Evolutionary conservation across 2,113 vertebrate genomes (phyloP).

Genomic region (Morphnarchus princeps): DNA sequence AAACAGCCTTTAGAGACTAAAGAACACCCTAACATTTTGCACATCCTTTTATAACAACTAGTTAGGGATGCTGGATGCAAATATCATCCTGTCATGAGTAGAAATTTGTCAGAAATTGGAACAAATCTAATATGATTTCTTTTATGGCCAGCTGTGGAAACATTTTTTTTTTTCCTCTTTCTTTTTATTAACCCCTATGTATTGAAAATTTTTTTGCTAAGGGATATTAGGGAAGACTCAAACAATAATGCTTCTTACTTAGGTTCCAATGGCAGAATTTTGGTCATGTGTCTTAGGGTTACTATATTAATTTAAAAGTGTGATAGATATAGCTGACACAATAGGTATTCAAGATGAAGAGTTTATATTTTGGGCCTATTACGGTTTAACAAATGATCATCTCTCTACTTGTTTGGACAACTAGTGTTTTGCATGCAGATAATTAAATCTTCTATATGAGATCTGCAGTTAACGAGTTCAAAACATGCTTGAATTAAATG

Average conservation of each 20-base stretch:
- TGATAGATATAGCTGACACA: neutral
- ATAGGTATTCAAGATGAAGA: neutral
- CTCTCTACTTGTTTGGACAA: neutral
- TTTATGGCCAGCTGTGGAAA: neutral
- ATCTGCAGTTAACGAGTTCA: neutral
- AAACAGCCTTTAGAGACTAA: neutral
- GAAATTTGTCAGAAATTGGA: neutral
- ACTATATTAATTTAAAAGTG: neutral
- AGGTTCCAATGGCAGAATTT: neutral
- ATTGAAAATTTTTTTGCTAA: neutral
- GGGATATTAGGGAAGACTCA: neutral
- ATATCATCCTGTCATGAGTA: neutral
- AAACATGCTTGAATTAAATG: constrained; percentile 6
- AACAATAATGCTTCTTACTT: neutral
- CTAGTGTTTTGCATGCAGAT: neutral
- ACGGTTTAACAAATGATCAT: neutral
- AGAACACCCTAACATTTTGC: neutral
- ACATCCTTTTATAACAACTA: neutral
- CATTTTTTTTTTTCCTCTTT: rapidly evolving
- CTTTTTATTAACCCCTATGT: neutral
- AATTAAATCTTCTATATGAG: neutral
- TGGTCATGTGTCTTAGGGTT: neutral
- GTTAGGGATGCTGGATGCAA: neutral
- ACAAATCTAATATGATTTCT: neutral
- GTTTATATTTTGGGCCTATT: neutral